Conservation (phyloP, 2,888 invertebrate genomes). For the Ditylenchus weischeri region DNA sequence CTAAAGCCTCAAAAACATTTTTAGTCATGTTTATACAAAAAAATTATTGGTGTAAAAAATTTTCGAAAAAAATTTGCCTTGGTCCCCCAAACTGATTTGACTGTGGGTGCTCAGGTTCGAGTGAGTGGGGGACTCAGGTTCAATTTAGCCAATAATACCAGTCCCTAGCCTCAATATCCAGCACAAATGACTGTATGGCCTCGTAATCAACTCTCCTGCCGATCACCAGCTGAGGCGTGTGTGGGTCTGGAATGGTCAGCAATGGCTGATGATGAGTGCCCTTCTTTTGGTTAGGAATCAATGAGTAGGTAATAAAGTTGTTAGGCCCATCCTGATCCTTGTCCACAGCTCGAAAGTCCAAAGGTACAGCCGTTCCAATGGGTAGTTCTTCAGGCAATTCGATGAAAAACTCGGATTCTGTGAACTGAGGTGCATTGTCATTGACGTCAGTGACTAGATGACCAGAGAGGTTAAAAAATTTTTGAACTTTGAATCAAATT, state of each 20-base stretch:
- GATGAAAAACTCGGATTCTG: slow-evolving; percentile 45
- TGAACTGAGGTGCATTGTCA: slow-evolving; percentile 56
- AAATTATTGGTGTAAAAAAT: no score
- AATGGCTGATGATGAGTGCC: neutral
- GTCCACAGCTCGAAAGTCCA: slow-evolving; percentile 53
- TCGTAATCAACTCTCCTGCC: slow-evolving; percentile 52
- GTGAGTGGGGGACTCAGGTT: no score
- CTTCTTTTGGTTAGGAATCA: slow-evolving; percentile 32
- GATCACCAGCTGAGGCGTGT: slow-evolving; percentile 45
- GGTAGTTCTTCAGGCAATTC: slow-evolving; percentile 55
- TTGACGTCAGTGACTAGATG: slow-evolving; percentile 57
- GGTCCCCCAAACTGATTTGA: no score
- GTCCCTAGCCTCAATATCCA: slow-evolving; percentile 42
- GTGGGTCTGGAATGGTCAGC: slow-evolving; percentile 49
- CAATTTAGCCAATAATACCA: slow-evolving; percentile 2
- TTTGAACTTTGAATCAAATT: no score
- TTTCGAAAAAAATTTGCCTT: no score
- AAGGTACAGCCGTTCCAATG: slow-evolving; percentile 49
- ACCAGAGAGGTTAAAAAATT: slow-evolving; percentile 20
- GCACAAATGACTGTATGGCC: slow-evolving; percentile 43
- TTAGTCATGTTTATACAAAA: no score
- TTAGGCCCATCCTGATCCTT: slow-evolving; percentile 55
- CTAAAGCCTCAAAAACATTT: no score
- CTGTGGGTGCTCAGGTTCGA: no score
- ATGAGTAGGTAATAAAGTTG: slow-evolving; percentile 51